Evolutionary conservation across 2,113 vertebrate species (phyloP).

Genomic region (Lasiurus borealis): DNA sequence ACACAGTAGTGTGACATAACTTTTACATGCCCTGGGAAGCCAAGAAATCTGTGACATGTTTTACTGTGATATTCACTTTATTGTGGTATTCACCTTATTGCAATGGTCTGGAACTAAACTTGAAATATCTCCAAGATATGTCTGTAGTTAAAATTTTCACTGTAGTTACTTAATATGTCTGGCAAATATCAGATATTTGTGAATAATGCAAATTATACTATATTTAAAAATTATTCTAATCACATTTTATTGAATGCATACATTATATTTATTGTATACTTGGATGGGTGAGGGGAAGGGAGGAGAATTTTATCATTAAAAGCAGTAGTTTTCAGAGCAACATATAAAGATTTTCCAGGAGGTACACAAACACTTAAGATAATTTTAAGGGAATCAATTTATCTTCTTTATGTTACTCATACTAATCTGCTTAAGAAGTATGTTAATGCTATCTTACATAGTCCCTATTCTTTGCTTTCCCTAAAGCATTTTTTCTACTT

Average conservation of each 20-base stretch:
- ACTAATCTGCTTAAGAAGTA: not conserved
- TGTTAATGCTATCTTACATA: not conserved
- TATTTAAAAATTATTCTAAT: not conserved
- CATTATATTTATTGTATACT: not conserved
- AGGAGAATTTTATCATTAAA: constrained; percentile 15
- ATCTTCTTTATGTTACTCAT: not conserved
- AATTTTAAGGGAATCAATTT: not conserved
- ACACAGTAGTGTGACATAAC: not conserved
- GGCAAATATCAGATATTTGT: constrained; percentile 14
- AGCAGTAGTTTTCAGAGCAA: constrained; percentile 1
- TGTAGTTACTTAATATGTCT: not conserved
- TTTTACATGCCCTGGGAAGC: not conserved
- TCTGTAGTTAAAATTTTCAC: not conserved
- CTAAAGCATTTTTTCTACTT: too few relatives aligned
- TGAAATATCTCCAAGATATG: not conserved
- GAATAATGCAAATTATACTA: not conserved
- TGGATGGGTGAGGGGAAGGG: not conserved
- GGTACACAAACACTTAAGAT: not conserved
- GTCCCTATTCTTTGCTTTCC: not conserved
- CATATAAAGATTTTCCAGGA: not conserved
- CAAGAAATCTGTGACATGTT: not conserved
- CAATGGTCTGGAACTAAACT: not conserved
- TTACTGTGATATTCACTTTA: not conserved
- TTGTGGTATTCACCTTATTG: not conserved
- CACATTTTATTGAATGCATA: not conserved